Evolutionary conservation across 2,113 vertebrate species (phyloP), one percentile per base, ranked within the genome.

Genomic region (Nothoprocta perdicaria): DNA sequence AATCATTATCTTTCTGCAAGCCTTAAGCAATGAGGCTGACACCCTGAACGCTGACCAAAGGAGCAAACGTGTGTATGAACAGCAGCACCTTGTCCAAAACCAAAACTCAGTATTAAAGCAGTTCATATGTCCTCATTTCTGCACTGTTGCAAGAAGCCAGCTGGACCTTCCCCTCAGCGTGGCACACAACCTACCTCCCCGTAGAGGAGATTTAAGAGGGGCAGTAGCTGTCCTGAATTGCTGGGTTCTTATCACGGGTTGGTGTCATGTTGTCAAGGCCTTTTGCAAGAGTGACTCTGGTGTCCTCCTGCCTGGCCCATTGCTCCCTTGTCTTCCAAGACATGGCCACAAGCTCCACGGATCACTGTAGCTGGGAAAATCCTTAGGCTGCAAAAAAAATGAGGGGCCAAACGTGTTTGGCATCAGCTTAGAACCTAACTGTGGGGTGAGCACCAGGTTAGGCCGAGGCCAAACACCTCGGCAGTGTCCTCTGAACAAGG

Each of bases 401-500:
- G 2, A 16, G 48, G 80, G 35, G 48, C 75, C 57, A 83, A 91
- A 78, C 75, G 68, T 76, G 65, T 52, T 86, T 79, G 43, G n/a
- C 66, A 86, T 76, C 65, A 53, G 72, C 61, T 52, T 48, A 78
- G 84, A 65, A 45, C 8, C 76, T 76, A 79, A 29, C 40, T 1
- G 0, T 50, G 48, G 81, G 61, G 82, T 86, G 89, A 88, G 40
- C 66, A 90, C 52, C 77, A 84, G 57, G 57, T 93, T 87, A 79
- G 83, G 40, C 43, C 26, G 23, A 53, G 48, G 48, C 46, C 41
- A 65, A 92, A 72, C 26, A 85, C 68, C 61, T 93, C 82, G 50
- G 73, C 40, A 87, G 21, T 77, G 89, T 89, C 91, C 53, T 84
- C 92, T 72, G 68, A 93, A 92, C 62, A 92, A 95, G 89, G 40